A percentile compares a stretch with the other conserved stretches of the same genome.
phyloP scores from a whole-genome alignment of 2,797 vertebrate genomes.

The Crocodylus rhombifer region DNA sequence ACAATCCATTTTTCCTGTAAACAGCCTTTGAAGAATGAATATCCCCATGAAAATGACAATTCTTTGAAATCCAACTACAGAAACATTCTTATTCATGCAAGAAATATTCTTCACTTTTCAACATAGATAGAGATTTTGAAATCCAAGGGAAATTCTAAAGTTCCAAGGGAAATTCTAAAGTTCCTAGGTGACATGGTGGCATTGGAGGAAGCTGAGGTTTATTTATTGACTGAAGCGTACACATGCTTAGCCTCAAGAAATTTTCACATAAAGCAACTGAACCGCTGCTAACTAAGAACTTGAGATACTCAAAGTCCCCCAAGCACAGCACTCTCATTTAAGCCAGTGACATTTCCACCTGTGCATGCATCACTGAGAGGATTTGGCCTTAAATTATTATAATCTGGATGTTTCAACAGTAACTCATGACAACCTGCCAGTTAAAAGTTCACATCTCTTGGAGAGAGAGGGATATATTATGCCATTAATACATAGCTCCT shows the following conservation, averaged over 20 bases:
- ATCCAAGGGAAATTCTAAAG: not conserved
- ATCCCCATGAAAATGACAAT: fast-evolving
- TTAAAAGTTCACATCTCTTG: not conserved
- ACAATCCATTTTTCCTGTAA: not conserved
- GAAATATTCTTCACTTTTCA: not conserved
- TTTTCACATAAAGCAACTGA: not conserved
- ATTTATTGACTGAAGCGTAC: not conserved
- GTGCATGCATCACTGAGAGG: not conserved
- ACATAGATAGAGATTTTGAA: not conserved
- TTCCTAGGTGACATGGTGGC: not conserved
- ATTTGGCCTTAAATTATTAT: not conserved
- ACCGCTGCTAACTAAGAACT: not conserved
- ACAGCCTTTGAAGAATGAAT: not conserved
- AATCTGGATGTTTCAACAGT: not conserved
- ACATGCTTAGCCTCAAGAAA: not conserved
- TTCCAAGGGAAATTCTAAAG: not conserved
- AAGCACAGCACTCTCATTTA: not conserved
- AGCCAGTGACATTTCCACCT: not conserved
- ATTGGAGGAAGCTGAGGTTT: not conserved
- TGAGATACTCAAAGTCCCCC: not conserved
- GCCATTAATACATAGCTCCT: not conserved
- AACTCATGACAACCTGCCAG: not conserved
- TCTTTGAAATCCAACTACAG: not conserved
- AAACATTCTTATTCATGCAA: not conserved
- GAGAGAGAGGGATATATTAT: not conserved